Percentiles rank a stretch among this genome's conserved stretches.
Conservation (phyloP, 2,113 vertebrate species). For the Uropsilus gracilis region DNA sequence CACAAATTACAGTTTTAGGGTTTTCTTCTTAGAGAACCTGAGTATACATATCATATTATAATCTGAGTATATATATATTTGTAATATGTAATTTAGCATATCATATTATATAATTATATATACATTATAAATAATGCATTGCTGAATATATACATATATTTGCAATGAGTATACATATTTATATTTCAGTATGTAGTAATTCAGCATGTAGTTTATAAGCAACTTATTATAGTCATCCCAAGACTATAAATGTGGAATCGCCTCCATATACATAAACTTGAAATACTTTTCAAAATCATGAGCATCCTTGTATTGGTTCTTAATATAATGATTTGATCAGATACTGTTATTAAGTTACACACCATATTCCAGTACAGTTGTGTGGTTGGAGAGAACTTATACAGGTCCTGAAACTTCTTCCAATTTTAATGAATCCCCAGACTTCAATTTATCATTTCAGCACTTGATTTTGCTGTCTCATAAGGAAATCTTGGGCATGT, state of each 20-base stretch:
- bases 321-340: not conserved
- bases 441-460: conserved; percentile 53
- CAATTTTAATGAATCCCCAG: conserved; percentile 63
- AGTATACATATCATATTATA: too few relatives aligned
- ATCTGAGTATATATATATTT: too few relatives aligned
- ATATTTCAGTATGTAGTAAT: too few relatives aligned
- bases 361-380: conserved; percentile 42
- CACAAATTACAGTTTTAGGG: not conserved
- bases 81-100: too few relatives aligned
- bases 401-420: conserved; percentile 30
- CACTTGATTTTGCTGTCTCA: conserved; percentile 61
- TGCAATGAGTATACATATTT: too few relatives aligned
- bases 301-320: conserved; percentile 8
- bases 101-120: too few relatives aligned
- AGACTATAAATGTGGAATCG: not conserved
- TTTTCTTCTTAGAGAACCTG: not conserved
- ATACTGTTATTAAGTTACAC: conserved; percentile 19
- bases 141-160: too few relatives aligned
- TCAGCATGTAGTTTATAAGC: too few relatives aligned
- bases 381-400: conserved; percentile 45
- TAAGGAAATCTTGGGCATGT: conserved; percentile 55
- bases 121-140: too few relatives aligned
- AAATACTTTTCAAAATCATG: not conserved
- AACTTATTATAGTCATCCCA: not conserved
- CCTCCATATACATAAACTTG: not conserved